Percentiles rank a stretch among this genome's conserved stretches.
Evolutionary conservation across 2,888 invertebrate species (phyloP).

Genomic region (Punctoribates punctum): DNA sequence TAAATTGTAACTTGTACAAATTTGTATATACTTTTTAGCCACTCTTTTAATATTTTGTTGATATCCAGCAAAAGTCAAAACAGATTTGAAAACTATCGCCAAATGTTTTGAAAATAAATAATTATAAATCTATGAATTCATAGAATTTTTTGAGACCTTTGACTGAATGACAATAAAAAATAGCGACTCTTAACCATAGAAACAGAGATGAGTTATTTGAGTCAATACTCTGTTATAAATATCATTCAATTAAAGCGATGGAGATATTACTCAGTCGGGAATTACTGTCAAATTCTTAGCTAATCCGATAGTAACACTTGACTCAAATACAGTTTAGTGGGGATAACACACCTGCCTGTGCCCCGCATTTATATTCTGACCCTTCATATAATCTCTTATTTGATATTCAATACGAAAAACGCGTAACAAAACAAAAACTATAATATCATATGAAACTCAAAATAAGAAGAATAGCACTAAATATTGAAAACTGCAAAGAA

Average conservation of each 20-base stretch:
- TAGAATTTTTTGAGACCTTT: no score
- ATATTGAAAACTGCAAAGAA: neutral
- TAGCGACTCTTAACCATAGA: conserved; percentile 1
- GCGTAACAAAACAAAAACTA: conserved; percentile 9
- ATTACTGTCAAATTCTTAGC: neutral
- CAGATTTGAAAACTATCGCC: no score
- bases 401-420: conserved; percentile 3
- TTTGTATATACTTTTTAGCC: no score
- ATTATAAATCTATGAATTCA: no score
- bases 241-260: conserved; percentile 1
- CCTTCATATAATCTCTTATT: neutral
- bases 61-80: no score
- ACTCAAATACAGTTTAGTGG: conserved; percentile 12
- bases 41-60: no score
- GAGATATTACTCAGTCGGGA: conserved; percentile 1
- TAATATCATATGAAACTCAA: neutral
- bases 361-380: neutral
- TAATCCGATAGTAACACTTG: conserved; percentile 29
- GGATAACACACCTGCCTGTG: conserved; percentile 24
- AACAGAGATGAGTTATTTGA: conserved; percentile 2
- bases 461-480: neutral
- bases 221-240: neutral
- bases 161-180: neutral
- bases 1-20: neutral
- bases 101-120: no score